These are phyloP conservation scores for Chiloscyllium plagiosum DNA, from an alignment of 2,113 vertebrate species.

Conservation along the genomic window DNA sequence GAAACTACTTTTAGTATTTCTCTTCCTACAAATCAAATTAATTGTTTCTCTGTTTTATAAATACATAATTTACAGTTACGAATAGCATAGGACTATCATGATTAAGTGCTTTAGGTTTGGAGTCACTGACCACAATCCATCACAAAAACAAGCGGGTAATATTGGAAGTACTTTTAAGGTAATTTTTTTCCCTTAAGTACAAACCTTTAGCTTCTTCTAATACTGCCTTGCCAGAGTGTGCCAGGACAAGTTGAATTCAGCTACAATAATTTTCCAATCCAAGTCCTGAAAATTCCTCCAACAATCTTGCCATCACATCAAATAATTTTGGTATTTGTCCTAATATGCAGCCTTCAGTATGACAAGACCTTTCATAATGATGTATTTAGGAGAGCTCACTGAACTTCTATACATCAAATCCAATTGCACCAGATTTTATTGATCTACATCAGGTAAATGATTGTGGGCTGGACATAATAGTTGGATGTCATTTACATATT, in stretches of 20 bases:
- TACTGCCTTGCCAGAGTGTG: neutral
- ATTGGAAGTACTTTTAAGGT: no score
- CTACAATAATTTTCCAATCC: neutral
- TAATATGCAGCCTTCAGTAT: neutral
- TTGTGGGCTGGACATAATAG: neutral
- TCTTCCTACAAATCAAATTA: neutral
- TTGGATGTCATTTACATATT: neutral
- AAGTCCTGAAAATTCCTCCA: neutral
- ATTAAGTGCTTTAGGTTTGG: neutral
- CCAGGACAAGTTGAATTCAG: neutral
- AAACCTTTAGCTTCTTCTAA: neutral
- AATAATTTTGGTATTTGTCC: neutral
- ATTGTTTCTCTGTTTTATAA: neutral
- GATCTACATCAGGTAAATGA: neutral
- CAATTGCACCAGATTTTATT: neutral
- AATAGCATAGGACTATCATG: neutral
- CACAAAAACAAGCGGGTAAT: neutral
- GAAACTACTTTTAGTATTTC: neutral
- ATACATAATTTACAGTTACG: neutral
- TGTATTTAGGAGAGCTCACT: neutral
- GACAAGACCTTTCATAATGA: neutral
- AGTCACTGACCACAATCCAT: neutral
- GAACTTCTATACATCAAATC: neutral
- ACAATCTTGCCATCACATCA: neutral
- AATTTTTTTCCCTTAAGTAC: neutral